Percentiles rank a stretch among this genome's conserved stretches.
Conservation (phyloP, 2,888 invertebrate genomes). For the Trimorus sp. region DNA sequence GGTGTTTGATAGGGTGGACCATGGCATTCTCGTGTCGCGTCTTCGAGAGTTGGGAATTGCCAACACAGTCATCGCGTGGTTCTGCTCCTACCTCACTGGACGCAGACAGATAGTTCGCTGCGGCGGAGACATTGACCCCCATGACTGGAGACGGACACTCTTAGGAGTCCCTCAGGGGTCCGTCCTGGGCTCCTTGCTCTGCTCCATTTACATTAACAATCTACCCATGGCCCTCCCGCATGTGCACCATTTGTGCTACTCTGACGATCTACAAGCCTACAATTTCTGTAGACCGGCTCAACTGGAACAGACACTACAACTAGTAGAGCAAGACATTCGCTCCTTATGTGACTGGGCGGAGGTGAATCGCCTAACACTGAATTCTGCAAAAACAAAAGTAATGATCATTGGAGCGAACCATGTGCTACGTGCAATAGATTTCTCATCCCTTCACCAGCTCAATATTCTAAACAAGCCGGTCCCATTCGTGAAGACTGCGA, state of each 20-base stretch:
- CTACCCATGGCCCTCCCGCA: not conserved
- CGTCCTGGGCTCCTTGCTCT: not conserved
- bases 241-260: not conserved
- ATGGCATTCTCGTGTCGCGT: not conserved
- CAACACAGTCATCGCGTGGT: not conserved
- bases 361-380: not conserved
- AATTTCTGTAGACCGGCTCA: not conserved
- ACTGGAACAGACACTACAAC: not conserved
- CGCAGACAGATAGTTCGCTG: not conserved
- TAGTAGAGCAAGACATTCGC: not conserved
- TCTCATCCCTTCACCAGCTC: too few species aligned
- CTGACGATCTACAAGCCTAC: conserved; percentile 2
- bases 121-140: not conserved
- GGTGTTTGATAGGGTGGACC: not conserved
- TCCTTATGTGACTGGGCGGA: not conserved
- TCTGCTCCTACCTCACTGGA: not conserved
- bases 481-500: too few species aligned
- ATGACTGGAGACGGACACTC: not conserved
- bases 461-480: too few species aligned
- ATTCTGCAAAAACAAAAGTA: too few species aligned
- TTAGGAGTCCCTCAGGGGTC: conserved; percentile 1
- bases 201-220: not conserved
- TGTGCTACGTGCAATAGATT: too few species aligned
- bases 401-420: too few species aligned
- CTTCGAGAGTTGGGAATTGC: not conserved